Evolutionary conservation across 2,888 invertebrate species (phyloP), one percentile per base, ranked within the genome.

Genomic region (Pachymerium ferrugineum): DNA sequence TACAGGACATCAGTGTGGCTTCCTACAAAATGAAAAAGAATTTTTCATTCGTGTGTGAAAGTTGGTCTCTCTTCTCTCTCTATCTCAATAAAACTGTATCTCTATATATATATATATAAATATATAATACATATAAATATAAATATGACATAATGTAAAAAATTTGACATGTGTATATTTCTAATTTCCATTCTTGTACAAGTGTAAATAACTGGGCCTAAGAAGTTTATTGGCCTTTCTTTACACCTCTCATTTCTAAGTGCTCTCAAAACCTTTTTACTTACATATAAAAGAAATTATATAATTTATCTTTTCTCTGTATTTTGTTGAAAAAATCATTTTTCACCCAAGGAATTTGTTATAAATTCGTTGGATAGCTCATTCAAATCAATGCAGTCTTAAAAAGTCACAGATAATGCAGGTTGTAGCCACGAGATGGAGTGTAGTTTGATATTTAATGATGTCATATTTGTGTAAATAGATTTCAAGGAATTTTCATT

Each of bases 1-100:
- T 47, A 47, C 47, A 47, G 47, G 47, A 47, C 47, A 47, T 47
- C 47, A 47, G 47, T 47, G 47, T 47, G 47, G 47, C 47, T 47
- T 47, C 47, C 47, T 47, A 19, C 47, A 47, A 19, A 47, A 47
- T 47, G 47, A 47, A 47, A 47, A 47, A 47, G 1, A 47, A 47
- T 19, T 19, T 19, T 3, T 19, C 47, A 47, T 47, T 47, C 22
- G 47, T 47, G 16, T 47, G 47, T 47, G 47, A 47, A 47, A 47
- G 47, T n/a, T 47, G 47, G 47, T 47, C 47, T 47, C 47, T 47
- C 47, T 47, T 16, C 19, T 47, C 47, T 47, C 19, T 47, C 47
- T 47, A 42, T 42, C 42, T 42, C 22, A n/a, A n/a, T n/a, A n/a
- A 47, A 47, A 47, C 47, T 47, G 22, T 47, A 47, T 47, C n/a